A percentile compares a stretch with the other conserved stretches of the same genome.
Conservation (phyloP, 2,888 invertebrate species). For the Nomada fabriciana region DNA sequence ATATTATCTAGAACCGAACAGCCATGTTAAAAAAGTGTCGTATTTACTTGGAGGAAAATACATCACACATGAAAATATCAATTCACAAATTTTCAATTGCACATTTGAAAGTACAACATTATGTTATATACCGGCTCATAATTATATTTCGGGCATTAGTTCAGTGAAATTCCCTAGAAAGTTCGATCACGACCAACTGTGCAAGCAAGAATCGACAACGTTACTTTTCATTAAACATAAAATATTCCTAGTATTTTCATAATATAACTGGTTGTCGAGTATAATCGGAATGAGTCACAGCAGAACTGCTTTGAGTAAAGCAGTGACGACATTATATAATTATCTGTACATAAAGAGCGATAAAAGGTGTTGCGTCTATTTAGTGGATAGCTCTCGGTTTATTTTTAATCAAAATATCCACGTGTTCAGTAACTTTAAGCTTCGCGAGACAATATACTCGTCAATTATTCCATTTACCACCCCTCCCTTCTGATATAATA, state of each 20-base stretch:
- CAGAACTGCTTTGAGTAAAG: conserved; percentile 1
- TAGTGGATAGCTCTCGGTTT: neutral
- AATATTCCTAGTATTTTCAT: conserved; percentile 28
- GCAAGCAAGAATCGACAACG: too few species aligned
- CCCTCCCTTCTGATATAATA: neutral
- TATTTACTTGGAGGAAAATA: too few species aligned
- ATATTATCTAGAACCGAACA: too few species aligned
- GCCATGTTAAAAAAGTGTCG: too few species aligned
- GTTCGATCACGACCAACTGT: too few species aligned
- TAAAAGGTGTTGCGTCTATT: conserved; percentile 20
- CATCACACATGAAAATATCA: too few species aligned
- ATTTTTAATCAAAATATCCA: neutral
- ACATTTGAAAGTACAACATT: too few species aligned
- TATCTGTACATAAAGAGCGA: neutral
- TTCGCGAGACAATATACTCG: neutral
- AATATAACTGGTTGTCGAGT: conserved; percentile 5
- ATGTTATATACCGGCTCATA: too few species aligned
- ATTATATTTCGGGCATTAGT: too few species aligned
- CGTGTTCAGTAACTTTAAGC: neutral
- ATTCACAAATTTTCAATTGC: too few species aligned
- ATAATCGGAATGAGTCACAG: neutral
- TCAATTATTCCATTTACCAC: neutral
- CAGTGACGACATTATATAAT: conserved; percentile 39
- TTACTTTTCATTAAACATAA: neutral
- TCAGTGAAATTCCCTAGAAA: too few species aligned